Conservation (phyloP, 2,888 invertebrate species). For the Rhagonycha lutea region DNA sequence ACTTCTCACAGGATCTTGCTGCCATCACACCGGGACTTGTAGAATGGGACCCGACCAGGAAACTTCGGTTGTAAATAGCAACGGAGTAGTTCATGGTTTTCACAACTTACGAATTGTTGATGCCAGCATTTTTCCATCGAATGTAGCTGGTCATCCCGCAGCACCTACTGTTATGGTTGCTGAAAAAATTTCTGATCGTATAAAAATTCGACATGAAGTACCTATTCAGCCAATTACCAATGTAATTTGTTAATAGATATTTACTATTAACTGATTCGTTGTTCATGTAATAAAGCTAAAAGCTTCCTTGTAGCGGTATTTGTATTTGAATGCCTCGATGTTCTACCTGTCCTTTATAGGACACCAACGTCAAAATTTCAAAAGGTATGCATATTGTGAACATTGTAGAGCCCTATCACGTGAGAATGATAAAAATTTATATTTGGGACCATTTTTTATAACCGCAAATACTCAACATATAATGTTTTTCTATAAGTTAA, state of each 20-base stretch:
- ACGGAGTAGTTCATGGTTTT: slow-evolving; percentile 58
- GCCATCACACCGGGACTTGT: slow-evolving; percentile 59
- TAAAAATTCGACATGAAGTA: slow-evolving; percentile 41
- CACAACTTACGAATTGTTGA: slow-evolving; percentile 58
- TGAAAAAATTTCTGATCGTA: slow-evolving; percentile 59
- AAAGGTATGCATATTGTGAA: too few relatives aligned
- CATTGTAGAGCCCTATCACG: too few relatives aligned
- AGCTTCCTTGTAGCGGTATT: too few relatives aligned
- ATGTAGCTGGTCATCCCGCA: slow-evolving; percentile 58
- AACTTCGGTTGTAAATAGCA: slow-evolving; percentile 57
- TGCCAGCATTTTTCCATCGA: slow-evolving; percentile 59
- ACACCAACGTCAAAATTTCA: too few relatives aligned
- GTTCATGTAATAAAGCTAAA: too few relatives aligned
- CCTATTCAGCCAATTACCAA: background rate
- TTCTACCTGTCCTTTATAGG: too few relatives aligned
- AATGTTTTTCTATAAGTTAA: too few relatives aligned
- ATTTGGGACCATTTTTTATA: too few relatives aligned
- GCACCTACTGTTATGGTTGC: slow-evolving; percentile 60
- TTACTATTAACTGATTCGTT: too few relatives aligned
- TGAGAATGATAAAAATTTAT: too few relatives aligned
- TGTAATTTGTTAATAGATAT: background rate
- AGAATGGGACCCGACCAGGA: slow-evolving; percentile 59
- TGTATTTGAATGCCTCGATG: too few relatives aligned
- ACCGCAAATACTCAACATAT: too few relatives aligned
- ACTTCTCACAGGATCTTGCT: slow-evolving; percentile 54